A percentile compares a stretch with the other conserved stretches of the same genome.
phyloP scores from a whole-genome alignment of 2,797 vertebrate genomes.

The Diceros bicornis region DNA sequence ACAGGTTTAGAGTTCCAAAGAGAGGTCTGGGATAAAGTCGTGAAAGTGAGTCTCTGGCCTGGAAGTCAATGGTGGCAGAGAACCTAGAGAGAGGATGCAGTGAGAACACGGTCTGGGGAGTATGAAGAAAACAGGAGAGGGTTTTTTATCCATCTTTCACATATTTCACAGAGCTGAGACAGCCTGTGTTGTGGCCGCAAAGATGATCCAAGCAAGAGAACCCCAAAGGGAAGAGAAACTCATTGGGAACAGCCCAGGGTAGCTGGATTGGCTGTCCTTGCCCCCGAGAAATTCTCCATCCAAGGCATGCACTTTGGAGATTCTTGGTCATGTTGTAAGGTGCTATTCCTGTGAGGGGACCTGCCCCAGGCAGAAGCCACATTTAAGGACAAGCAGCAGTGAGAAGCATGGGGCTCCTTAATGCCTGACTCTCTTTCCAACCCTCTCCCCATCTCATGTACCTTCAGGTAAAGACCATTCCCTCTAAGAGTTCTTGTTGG shows the following conservation, averaged over 20 bases:
- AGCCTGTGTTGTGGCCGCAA: not conserved
- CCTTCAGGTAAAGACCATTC: not conserved
- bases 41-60: not conserved
- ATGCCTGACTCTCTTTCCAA: not conserved
- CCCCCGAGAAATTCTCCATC: not conserved
- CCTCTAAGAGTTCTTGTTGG: not conserved
- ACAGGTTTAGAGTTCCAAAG: not conserved
- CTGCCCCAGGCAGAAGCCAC: not conserved
- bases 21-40: not conserved
- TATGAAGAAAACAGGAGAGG: not conserved
- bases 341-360: not conserved
- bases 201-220: not conserved
- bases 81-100: not conserved
- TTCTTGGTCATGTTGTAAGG: not conserved
- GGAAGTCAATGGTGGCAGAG: not conserved
- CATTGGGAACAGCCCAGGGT: not conserved
- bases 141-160: not conserved
- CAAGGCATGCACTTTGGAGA: not conserved
- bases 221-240: not conserved
- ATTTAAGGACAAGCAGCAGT: not conserved
- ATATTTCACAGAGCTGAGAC: not conserved
- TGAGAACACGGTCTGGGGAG: not conserved
- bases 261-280: not conserved
- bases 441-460: not conserved
- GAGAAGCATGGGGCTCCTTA: not conserved